These are phyloP conservation scores for Gyps fulvus DNA, from an alignment of 2,113 vertebrate species.

Conservation along the genomic window DNA sequence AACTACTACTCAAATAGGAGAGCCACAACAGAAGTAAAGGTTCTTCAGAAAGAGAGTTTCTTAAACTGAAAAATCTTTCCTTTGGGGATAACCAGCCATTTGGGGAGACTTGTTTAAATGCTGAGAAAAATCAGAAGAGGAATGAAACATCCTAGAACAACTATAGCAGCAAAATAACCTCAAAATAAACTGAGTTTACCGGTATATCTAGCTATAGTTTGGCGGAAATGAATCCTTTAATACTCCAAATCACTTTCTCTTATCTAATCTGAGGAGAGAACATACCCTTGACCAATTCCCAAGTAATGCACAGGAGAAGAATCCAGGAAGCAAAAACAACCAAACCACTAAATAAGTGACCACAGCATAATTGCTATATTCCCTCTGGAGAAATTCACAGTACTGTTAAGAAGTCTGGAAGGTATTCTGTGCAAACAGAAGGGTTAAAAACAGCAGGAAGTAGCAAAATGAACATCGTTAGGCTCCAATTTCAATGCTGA, in stretches of 20 bases:
- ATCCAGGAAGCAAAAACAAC: background rate
- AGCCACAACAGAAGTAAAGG: background rate
- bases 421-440: background rate
- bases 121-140: background rate
- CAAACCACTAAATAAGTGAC: background rate
- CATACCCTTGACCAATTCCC: background rate
- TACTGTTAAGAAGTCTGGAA: background rate
- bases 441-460: background rate
- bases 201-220: background rate
- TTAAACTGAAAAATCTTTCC: background rate
- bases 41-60: background rate
- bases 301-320: background rate
- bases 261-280: background rate
- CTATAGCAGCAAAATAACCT: background rate
- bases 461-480: background rate
- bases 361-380: background rate
- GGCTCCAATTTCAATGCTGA: background rate
- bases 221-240: background rate
- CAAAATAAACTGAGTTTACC: background rate
- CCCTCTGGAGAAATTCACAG: slow-evolving; percentile 1
- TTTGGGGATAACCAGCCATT: background rate
- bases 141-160: background rate
- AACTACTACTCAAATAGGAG: background rate
- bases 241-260: background rate
- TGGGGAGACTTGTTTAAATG: background rate